Evolutionary conservation across 2,797 vertebrate genomes (phyloP), one percentile per base, ranked within the genome.

Genomic region (Remorina albescens): DNA sequence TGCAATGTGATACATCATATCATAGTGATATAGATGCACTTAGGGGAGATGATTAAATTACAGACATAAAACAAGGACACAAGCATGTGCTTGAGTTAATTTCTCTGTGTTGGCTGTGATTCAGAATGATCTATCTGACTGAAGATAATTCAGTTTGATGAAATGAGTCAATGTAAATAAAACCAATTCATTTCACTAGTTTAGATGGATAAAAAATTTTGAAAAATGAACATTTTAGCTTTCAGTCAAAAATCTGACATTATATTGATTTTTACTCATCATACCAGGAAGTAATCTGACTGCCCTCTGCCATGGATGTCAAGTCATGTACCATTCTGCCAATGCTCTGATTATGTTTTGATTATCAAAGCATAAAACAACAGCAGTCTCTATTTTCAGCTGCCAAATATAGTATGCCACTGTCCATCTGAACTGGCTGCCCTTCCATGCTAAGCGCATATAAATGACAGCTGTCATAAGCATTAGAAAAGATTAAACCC

Each of bases 381-480:
- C 58, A 30, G 55, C 71, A 12, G 60, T 18, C 56, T 72, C 13
- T 64, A 16, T 82, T 75, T 62, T 55, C 37, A 39, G n/a, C 15
- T 47, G 70, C 37, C 54, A 76, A 56, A 49, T 71, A 59, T 70
- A 76, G 49, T 59, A 32, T 55, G 37, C 39, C 50, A 49, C 32
- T 37, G 61, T 65, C 60, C 67, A 26, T 59, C 77, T 84, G 83
- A 87, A 85, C 81, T 71, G 62, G 69, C 54, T 83, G 68, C 65
- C 80, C 62, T 81, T 82, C 53, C 60, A 71, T 72, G 73, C 74
- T 85, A 84, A 81, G 82, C 53, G 71, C 76, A 78, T 87, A 80
- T 89, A 87, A 92, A 65, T 90, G 87, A 88, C 91, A 92, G 86
- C 88, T 91, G 91, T 89, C 84, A 86, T 61, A 76, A 75, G 89